A percentile compares a stretch with the other conserved stretches of the same genome.
Conservation (phyloP, 1,140 invertebrate species). For the Plutomurus gul region DNA sequence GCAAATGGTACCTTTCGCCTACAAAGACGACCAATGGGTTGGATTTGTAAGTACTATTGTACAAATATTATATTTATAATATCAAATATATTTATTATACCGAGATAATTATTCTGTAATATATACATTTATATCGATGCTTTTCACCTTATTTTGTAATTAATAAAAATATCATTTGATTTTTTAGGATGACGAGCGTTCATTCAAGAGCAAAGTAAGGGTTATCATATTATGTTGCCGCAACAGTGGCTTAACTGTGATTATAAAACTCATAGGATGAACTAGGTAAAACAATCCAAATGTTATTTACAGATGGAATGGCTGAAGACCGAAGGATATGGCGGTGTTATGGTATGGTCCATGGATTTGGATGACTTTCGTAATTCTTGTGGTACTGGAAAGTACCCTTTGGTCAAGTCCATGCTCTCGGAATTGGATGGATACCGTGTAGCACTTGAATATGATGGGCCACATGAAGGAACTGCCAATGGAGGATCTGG, state of each 20-base stretch:
- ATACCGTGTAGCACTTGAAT: conserved; percentile 83
- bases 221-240: neutral
- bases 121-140: too few species aligned
- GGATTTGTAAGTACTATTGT: too few species aligned
- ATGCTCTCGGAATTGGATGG: conserved; percentile 82
- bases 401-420: conserved; percentile 85
- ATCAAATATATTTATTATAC: too few species aligned
- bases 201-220: conserved; percentile 86
- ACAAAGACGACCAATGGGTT: conserved; percentile 89
- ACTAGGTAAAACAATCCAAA: too few species aligned
- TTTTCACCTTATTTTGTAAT: too few species aligned
- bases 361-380: conserved; percentile 94
- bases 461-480: conserved; percentile 82
- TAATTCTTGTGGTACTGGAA: conserved; percentile 84
- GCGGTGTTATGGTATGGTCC: conserved; percentile 97
- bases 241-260: neutral
- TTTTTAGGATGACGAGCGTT: conserved; percentile 93
- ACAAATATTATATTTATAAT: too few species aligned
- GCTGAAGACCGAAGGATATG: conserved; percentile 90
- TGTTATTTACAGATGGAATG: conserved; percentile 77
- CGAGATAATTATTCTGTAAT: too few species aligned
- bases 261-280: too few species aligned
- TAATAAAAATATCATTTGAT: too few species aligned
- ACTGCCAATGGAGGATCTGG: conserved; percentile 60
- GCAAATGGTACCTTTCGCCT: conserved; percentile 92